These are phyloP conservation scores for Mycteria americana DNA, from an alignment of 2,797 vertebrate species.

Conservation along the genomic window DNA sequence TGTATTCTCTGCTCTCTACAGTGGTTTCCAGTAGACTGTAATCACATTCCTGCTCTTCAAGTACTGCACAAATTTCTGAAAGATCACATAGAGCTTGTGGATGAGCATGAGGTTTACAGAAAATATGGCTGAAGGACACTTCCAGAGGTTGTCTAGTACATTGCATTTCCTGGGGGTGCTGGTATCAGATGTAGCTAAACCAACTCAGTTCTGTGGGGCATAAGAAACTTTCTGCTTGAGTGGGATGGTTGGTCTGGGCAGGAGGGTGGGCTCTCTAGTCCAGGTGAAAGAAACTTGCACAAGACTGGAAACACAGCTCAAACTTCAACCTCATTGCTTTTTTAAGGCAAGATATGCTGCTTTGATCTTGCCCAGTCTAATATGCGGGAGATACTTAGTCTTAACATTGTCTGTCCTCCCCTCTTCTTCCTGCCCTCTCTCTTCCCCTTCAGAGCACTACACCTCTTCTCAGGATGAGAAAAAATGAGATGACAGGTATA, in stretches of 20 bases:
- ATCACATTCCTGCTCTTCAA: background rate
- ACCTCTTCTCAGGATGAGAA: background rate
- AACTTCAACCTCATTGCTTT: background rate
- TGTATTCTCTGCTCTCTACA: background rate
- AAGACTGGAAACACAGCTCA: background rate
- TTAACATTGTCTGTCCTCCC: background rate
- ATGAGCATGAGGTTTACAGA: background rate
- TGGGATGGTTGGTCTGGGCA: background rate
- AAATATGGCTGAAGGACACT: background rate
- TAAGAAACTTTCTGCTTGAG: background rate
- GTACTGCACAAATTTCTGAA: background rate
- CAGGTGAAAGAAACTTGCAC: background rate
- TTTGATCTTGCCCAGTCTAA: background rate
- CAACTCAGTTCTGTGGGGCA: background rate
- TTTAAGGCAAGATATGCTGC: background rate
- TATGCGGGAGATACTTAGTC: background rate
- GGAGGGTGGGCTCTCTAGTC: background rate
- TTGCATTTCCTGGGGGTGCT: background rate
- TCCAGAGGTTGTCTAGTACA: background rate
- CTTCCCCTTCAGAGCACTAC: background rate
- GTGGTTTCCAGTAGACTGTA: background rate
- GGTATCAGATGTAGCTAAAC: rapidly evolving
- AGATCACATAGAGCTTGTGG: background rate
- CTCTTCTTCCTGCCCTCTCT: background rate
- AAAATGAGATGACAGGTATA: background rate